These are phyloP conservation scores for Gymnoscopelus microlampas DNA, from an alignment of 2,797 vertebrate species.

Conservation along the genomic window DNA sequence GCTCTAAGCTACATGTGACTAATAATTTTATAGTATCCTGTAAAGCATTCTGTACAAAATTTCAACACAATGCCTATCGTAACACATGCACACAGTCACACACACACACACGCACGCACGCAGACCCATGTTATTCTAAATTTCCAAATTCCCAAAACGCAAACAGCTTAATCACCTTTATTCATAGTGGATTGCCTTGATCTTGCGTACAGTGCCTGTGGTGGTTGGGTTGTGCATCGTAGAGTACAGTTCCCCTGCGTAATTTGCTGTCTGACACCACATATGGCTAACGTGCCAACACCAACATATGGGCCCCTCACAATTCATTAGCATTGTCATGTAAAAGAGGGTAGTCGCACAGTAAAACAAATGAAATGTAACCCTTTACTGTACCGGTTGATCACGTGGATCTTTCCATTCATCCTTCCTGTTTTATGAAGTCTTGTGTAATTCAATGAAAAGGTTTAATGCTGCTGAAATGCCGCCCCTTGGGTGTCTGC, in stretches of 20 bases:
- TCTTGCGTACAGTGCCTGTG: conserved; percentile 20
- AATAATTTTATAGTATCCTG: neutral
- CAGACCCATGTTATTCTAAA: conserved; percentile 6
- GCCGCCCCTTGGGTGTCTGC: conserved; percentile 44
- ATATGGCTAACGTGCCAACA: conserved; percentile 65
- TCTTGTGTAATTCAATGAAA: conserved; percentile 61
- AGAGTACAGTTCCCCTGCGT: conserved; percentile 35
- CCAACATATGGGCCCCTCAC: conserved; percentile 64
- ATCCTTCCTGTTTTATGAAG: conserved; percentile 55
- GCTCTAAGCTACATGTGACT: conserved; percentile 5
- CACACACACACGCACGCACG: conserved; percentile 1
- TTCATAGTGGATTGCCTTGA: conserved; percentile 11
- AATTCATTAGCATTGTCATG: conserved; percentile 75
- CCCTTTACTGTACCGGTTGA: conserved; percentile 57
- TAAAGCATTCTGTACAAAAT: neutral
- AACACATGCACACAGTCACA: conserved; percentile 5
- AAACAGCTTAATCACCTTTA: too few species aligned
- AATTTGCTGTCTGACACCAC: conserved; percentile 62
- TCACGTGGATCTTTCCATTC: conserved; percentile 46
- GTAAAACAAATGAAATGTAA: conserved; percentile 68
- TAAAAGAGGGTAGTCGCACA: conserved; percentile 62
- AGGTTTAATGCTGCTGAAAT: conserved; percentile 36
- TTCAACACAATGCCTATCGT: neutral
- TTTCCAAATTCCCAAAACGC: conserved; percentile 39
- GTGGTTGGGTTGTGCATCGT: neutral